These are phyloP conservation scores for Aricia artaxerxes DNA, from an alignment of 2,888 invertebrate genomes.

Conservation along the genomic window DNA sequence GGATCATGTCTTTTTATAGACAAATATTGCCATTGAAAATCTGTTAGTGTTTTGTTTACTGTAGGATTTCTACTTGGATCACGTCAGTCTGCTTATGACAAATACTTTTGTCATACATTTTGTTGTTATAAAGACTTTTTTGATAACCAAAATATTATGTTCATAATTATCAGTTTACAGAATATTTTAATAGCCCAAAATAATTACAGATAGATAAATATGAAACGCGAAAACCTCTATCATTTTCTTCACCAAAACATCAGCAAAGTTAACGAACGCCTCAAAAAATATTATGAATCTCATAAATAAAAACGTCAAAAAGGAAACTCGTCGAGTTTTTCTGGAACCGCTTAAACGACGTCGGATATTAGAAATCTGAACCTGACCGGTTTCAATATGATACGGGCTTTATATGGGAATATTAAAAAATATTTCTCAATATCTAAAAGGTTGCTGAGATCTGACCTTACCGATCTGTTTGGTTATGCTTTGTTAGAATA, in stretches of 20 bases:
- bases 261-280: not conserved
- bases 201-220: too few species aligned
- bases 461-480: not conserved
- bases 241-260: not conserved
- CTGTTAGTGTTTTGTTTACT: too few species aligned
- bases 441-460: not conserved
- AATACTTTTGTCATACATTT: too few species aligned
- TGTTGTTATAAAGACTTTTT: too few species aligned
- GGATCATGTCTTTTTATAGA: too few species aligned
- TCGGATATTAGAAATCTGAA: constrained; percentile 31
- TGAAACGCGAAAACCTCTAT: not conserved
- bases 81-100: too few species aligned
- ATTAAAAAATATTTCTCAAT: constrained; percentile 21
- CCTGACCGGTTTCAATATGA: constrained; percentile 34
- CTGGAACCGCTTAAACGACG: constrained; percentile 26
- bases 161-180: too few species aligned
- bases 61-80: too few species aligned
- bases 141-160: too few species aligned
- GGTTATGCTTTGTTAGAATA: too few species aligned
- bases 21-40: too few species aligned
- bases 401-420: constrained; percentile 26
- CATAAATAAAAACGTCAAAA: not conserved
- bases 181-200: too few species aligned
- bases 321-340: constrained; percentile 1
- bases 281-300: not conserved